phyloP scores from a whole-genome alignment of 2,888 invertebrate genomes.

The Nezara viridula region DNA sequence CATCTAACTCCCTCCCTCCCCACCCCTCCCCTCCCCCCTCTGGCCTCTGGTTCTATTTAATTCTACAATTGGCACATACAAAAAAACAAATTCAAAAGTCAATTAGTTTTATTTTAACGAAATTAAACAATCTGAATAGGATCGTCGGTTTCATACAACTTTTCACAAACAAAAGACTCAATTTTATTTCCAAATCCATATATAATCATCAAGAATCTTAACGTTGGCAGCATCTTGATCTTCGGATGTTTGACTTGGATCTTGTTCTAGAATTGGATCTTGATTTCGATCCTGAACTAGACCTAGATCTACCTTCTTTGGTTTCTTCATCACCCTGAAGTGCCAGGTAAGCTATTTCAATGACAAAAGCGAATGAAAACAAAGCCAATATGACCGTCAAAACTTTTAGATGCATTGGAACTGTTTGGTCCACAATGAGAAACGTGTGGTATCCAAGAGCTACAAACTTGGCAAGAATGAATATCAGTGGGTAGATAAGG shows the following conservation, averaged over 20 bases:
- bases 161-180: too few species aligned
- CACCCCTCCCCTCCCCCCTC: too few species aligned
- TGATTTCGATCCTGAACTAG: background rate
- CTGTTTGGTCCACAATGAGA: background rate
- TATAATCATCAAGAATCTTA: too few species aligned
- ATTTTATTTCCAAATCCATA: too few species aligned
- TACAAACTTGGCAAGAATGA: background rate
- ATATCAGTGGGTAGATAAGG: background rate
- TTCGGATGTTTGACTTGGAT: background rate
- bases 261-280: background rate
- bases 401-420: background rate
- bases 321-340: background rate
- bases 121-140: too few species aligned
- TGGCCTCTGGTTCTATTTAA: too few species aligned
- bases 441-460: constrained; percentile 20
- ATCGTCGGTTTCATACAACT: too few species aligned
- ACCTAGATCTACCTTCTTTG: background rate
- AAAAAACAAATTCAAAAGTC: too few species aligned
- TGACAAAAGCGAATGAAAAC: background rate
- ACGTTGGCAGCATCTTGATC: background rate
- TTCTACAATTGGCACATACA: too few species aligned
- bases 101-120: too few species aligned
- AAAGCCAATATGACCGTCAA: background rate
- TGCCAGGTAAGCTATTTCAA: background rate
- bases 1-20: too few species aligned